A percentile compares a stretch with the other conserved stretches of the same genome.
These are phyloP conservation scores for Dinothrombium tinctorium DNA, from an alignment of 1,140 invertebrate genomes.

Conservation along the genomic window DNA sequence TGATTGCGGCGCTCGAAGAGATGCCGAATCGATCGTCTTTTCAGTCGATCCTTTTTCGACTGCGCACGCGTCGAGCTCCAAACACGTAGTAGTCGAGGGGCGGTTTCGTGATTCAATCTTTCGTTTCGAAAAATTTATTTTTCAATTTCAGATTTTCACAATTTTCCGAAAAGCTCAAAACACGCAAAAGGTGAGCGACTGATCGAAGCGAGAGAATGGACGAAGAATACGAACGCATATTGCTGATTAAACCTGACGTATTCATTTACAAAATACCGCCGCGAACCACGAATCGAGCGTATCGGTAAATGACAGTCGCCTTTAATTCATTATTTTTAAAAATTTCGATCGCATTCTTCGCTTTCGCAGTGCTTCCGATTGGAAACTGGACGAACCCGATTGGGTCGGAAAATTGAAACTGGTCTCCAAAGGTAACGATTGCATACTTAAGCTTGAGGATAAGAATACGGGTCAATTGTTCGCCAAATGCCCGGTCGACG, in stretches of 20 bases:
- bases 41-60: no score
- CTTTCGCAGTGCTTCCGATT: constrained; percentile 69
- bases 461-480: constrained; percentile 77
- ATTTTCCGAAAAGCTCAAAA: no score
- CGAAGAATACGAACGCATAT: constrained; percentile 78
- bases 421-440: constrained; percentile 59
- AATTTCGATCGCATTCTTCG: background rate
- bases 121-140: no score
- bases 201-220: no score
- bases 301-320: constrained; percentile 42
- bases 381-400: constrained; percentile 85
- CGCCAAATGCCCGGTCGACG: constrained; percentile 90
- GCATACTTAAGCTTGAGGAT: constrained; percentile 82
- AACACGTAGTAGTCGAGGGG: no score
- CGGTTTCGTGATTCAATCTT: no score
- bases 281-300: constrained; percentile 68
- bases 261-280: constrained; percentile 98
- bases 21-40: no score
- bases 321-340: constrained; percentile 4
- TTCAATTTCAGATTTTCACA: no score
- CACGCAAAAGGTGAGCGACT: no score
- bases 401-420: constrained; percentile 84
- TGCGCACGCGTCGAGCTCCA: no score
- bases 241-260: constrained; percentile 91
- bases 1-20: no score